Percentiles rank a stretch among this genome's conserved stretches.
Evolutionary conservation across 2,888 invertebrate species (phyloP).

Genomic region (Sceliomorpha sp.): DNA sequence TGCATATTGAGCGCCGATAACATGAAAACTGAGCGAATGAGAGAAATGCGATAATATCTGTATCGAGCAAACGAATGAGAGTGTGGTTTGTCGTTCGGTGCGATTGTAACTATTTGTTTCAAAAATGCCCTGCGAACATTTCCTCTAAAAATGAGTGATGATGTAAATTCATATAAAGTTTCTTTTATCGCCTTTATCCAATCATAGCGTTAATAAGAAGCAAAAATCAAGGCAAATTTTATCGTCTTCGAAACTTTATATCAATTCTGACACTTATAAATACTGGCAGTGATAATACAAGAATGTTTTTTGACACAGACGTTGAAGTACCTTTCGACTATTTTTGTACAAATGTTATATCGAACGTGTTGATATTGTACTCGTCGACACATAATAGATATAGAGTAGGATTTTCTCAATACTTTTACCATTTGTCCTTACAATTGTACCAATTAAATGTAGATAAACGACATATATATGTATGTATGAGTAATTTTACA

Average conservation of each 20-base stretch:
- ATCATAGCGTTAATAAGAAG: too few species aligned
- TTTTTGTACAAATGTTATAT: too few species aligned
- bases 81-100: constrained; percentile 22
- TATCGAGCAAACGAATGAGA: constrained; percentile 49
- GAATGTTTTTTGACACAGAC: too few species aligned
- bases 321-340: too few species aligned
- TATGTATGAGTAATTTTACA: too few species aligned
- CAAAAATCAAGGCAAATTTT: too few species aligned
- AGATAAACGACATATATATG: background rate
- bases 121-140: constrained; percentile 8
- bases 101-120: constrained; percentile 20
- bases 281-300: too few species aligned
- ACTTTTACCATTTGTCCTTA: background rate
- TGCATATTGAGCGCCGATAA: constrained; percentile 42
- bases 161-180: background rate
- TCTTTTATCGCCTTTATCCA: too few species aligned
- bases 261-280: too few species aligned
- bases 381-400: constrained; percentile 3
- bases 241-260: too few species aligned
- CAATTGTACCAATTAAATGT: background rate
- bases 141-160: background rate
- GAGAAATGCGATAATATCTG: constrained; percentile 47
- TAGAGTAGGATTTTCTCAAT: background rate
- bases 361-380: too few species aligned
- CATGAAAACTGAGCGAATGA: constrained; percentile 37